A percentile compares a stretch with the other conserved stretches of the same genome.
Evolutionary conservation across 1,140 invertebrate species (phyloP).

Genomic region (Bombus fervidus): DNA sequence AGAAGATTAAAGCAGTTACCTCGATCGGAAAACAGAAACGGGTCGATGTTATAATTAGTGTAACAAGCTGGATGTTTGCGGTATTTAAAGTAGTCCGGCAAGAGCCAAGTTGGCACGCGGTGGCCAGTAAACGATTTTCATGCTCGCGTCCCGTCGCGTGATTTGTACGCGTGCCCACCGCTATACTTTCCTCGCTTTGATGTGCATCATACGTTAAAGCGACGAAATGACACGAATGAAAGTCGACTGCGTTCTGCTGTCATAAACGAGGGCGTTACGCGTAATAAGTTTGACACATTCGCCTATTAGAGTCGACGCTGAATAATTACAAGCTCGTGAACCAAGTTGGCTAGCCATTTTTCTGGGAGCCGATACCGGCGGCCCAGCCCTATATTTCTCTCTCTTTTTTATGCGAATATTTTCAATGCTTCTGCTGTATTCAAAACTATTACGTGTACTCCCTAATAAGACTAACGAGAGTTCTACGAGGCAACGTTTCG

Average conservation of each 20-base stretch:
- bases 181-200: conserved; percentile 6
- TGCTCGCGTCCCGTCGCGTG: conserved; percentile 4
- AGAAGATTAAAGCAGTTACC: neutral
- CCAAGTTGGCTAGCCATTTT: conserved; percentile 2
- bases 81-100: conserved; percentile 26
- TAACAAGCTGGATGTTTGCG: conserved; percentile 24
- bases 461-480: neutral
- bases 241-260: too few species aligned
- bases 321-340: neutral
- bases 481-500: too few species aligned
- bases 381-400: neutral
- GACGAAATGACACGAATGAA: neutral
- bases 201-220: neutral
- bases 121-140: conserved; percentile 1
- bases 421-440: neutral
- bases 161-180: neutral
- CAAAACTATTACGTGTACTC: too few species aligned
- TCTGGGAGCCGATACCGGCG: neutral
- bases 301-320: neutral
- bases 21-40: conserved; percentile 15
- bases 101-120: conserved; percentile 35
- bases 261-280: conserved; percentile 1
- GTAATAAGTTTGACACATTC: conserved; percentile 19
- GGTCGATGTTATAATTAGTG: conserved; percentile 49
- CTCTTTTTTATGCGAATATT: neutral